Base-by-base conservation (phyloP, 1,140 invertebrate genomes). In the Lucilia cuprina region DNA sequence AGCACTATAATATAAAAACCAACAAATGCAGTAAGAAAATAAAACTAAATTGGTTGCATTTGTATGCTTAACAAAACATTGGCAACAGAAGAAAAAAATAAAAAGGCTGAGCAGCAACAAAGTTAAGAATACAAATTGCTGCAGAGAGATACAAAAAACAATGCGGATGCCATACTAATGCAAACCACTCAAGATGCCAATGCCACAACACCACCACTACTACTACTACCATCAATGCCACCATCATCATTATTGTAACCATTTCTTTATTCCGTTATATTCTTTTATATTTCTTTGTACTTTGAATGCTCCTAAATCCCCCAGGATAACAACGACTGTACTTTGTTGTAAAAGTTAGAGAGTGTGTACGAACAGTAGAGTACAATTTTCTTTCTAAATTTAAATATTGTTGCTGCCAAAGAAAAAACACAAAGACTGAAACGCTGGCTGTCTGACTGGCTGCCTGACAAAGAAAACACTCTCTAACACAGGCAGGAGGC, bases 261-360 rank as follows among this genome's bases (percentile, higher is more conserved):
- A 17, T 14, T 60, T 60, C 13, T 60, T 60, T 60, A 41, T 41
- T 60, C 5, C 13, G 13, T 60, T 60, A 5, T 14, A 12, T 60
- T 14, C 50, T 60, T 60, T 60, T 60, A 60, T 60, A 60, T 21
- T 70, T 70, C 60, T 70, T 70, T 60, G n/a, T 70, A 70, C 60
- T 70, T 70, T 19, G 19, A 70, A 70, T 21, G 60, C 60, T 19
- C 60, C 25, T 70, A 70, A 70, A 70, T 70, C 19, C 60, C 60
- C 19, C 60, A 70, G 60, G 60, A 70, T 70, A 70, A 21, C 19
- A 17, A 17, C 19, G 19, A 70, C 19, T 55, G 50, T 55, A 55
- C 50, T 70, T 70, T 25, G 60, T 70, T 70, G 19, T 19, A 4
- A 5, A 70, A 19, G 17, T 70, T 8, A 8, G 60, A 14, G 13